These are phyloP conservation scores for Tokudaia muenninki DNA, from an alignment of 2,797 vertebrate genomes.

Conservation along the genomic window DNA sequence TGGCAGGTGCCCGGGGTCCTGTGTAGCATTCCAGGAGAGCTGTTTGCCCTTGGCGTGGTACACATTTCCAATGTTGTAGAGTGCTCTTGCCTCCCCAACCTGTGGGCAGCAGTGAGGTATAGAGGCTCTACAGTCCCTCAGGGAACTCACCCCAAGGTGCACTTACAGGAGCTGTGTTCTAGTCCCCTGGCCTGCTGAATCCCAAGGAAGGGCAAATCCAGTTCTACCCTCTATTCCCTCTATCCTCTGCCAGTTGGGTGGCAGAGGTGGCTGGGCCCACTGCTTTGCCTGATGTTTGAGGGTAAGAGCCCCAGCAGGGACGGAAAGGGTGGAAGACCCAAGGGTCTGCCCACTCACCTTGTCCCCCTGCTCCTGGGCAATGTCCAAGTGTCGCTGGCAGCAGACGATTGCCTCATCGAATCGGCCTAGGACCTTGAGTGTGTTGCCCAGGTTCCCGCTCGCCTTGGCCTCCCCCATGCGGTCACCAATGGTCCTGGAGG, in stretches of 20 bases:
- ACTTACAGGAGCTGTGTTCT: rapidly evolving
- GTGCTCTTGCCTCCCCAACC: slow-evolving; percentile 97
- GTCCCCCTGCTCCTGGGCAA: slow-evolving; percentile 97
- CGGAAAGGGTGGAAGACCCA: not conserved
- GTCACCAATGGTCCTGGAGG: slow-evolving; percentile 95
- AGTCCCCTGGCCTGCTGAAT: rapidly evolving
- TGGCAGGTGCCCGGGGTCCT: slow-evolving; percentile 94
- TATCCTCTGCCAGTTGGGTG: too few relatives aligned
- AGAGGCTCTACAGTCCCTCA: not conserved
- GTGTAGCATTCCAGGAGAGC: slow-evolving; percentile 92
- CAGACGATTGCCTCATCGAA: slow-evolving; percentile 97
- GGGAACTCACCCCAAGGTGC: not conserved
- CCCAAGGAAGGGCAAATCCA: not conserved
- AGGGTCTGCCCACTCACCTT: slow-evolving; percentile 89
- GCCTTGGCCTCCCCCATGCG: slow-evolving; percentile 97
- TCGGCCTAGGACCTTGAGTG: slow-evolving; percentile 95
- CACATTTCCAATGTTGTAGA: slow-evolving; percentile 98
- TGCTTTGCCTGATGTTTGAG: not conserved
- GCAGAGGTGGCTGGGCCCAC: not conserved
- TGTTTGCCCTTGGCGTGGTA: slow-evolving; percentile 98
- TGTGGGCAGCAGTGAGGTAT: slow-evolving; percentile 71
- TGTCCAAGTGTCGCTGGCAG: slow-evolving; percentile 98
- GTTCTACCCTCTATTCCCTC: not conserved
- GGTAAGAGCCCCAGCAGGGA: not conserved
- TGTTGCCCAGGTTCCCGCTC: slow-evolving; percentile 98